These are phyloP conservation scores for Bergia sp. DNA, from an alignment of 92 coral and sea anemone genomes.

Conservation along the genomic window DNA sequence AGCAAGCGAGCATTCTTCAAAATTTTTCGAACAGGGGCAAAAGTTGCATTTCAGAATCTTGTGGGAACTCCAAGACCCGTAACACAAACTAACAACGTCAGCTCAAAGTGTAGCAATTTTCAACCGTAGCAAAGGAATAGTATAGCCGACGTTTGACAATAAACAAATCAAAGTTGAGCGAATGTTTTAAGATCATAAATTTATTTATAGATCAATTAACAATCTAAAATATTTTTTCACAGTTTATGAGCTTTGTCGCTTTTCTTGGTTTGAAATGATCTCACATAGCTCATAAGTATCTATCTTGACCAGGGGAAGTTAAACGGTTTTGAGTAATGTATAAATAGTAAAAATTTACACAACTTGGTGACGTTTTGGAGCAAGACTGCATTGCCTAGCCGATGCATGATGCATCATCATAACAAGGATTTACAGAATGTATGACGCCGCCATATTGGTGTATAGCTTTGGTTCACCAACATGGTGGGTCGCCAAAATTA, in stretches of 20 bases:
- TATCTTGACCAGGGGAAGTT: no score
- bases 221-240: background rate
- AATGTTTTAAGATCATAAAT: background rate
- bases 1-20: constrained; percentile 1
- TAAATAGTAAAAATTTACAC: no score
- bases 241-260: background rate
- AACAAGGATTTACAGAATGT: no score
- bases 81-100: background rate
- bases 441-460: no score
- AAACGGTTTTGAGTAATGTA: no score
- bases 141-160: background rate
- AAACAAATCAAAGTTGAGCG: background rate
- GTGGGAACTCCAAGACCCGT: background rate
- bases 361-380: no score
- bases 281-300: no score
- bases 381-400: no score
- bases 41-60: background rate
- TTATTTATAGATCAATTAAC: background rate
- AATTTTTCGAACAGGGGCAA: background rate
- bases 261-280: no score
- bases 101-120: background rate
- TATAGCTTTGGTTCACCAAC: no score
- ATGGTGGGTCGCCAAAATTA: no score
- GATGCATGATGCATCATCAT: no score
- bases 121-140: background rate